Conservation (phyloP, 1,140 invertebrate genomes). For the Asbolus verrucosus region DNA sequence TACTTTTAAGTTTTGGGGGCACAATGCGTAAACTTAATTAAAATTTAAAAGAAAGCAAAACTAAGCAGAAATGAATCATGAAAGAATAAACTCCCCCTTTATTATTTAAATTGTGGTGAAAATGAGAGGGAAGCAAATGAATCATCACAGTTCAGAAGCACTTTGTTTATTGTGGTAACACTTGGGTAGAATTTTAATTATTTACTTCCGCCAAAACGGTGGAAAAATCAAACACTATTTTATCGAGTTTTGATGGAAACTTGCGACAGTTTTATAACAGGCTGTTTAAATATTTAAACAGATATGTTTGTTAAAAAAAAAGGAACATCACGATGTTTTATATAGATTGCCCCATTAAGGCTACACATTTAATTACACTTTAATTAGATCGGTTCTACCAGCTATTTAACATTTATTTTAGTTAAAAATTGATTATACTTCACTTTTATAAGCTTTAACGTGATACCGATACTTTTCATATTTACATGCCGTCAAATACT, state of each 20-base stretch:
- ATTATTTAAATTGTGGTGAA: constrained; percentile 17
- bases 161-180: constrained; percentile 39
- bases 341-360: too few species aligned
- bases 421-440: constrained; percentile 2
- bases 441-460: constrained; percentile 25
- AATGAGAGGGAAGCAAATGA: constrained; percentile 19
- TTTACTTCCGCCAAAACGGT: constrained; percentile 27
- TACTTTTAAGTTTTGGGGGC: not conserved
- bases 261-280: too few species aligned
- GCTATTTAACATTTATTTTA: constrained; percentile 19
- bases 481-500: constrained; percentile 51
- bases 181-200: constrained; percentile 39
- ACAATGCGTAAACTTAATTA: not conserved
- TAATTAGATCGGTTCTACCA: too few species aligned
- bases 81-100: constrained; percentile 20
- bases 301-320: too few species aligned
- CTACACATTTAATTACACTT: too few species aligned
- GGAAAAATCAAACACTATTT: constrained; percentile 14
- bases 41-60: constrained; percentile 24
- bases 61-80: constrained; percentile 9
- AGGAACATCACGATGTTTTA: too few species aligned
- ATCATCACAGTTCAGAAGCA: constrained; percentile 39
- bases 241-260: too few species aligned
- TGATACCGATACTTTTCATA: constrained; percentile 18
- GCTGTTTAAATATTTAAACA: too few species aligned